Base-by-base conservation (phyloP, 2,113 vertebrate genomes). In the Lipophrys pholis region DNA sequence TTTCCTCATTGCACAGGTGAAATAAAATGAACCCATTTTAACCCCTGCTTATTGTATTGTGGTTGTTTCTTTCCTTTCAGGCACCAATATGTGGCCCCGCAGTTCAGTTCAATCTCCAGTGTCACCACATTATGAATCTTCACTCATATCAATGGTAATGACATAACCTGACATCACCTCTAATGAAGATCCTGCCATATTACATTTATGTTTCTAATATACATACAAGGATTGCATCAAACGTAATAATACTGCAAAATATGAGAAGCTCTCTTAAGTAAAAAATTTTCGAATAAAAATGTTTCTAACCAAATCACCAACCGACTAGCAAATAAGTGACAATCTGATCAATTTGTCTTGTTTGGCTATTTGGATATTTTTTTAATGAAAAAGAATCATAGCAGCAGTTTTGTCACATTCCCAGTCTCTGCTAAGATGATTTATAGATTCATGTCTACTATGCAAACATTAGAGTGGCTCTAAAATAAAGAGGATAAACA, bases 91-190 rank as follows among this genome's bases (percentile, higher is more conserved):
- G 55, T 93, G 93, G 93, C 77, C 87, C 41, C 84, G 86, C 65
- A 73, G 48, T 53, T 79, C 90, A 62, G 80, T 76, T 39, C 93
- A 89, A 59, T 69, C 80, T 12, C 71, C 86, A 30, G 83, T 80
- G 8, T 90, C 90, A 3, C 90, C 93, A 10, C 87, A 84, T 73
- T 93, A 91, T 54, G 91, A 94, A 73, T 92, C 91, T 35, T 84
- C 91, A 1, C 83, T 93, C 16, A 93, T 93, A 84, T 91, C 91
- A 3, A n/a, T 93, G 93, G 93, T 94, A 91, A 90, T 70, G 0
- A 69, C 36, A 57, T 30, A 0, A 48, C 70, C 15, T 71, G 17
- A 54, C 7, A 11, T 41, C 10, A 62, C 46, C 10, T 55, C 14
- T 3, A 6, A n/a, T n/a, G n/a, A n/a, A n/a, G n/a, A n/a, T n/a